phyloP scores from a whole-genome alignment of 2,888 invertebrate species.

The Baronia brevicornis region DNA sequence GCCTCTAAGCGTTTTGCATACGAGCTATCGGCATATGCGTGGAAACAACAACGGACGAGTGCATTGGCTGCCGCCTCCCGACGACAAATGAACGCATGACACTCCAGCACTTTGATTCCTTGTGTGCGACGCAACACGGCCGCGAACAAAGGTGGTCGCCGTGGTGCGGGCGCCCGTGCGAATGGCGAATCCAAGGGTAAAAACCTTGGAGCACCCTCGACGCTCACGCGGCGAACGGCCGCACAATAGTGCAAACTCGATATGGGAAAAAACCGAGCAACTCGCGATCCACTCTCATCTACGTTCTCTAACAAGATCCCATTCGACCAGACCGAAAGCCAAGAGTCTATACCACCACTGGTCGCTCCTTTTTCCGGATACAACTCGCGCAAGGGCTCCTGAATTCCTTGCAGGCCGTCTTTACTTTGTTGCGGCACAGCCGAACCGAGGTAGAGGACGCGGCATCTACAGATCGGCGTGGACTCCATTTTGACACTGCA shows the following conservation, averaged over 20 bases:
- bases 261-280: constrained; percentile 96
- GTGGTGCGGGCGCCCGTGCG: constrained; percentile 92
- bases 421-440: constrained; percentile 98
- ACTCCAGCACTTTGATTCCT: constrained; percentile 98
- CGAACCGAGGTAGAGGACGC: constrained; percentile 96
- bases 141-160: constrained; percentile 97
- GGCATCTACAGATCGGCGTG: constrained; percentile 96
- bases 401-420: constrained; percentile 97
- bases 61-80: constrained; percentile 98
- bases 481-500: constrained; percentile 79
- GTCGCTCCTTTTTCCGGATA: constrained; percentile 96
- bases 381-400: constrained; percentile 95
- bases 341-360: constrained; percentile 94
- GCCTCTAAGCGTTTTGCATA: constrained; percentile 89
- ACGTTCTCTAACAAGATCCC: constrained; percentile 96
- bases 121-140: constrained; percentile 96
- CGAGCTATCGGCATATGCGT: constrained; percentile 97
- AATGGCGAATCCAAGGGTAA: constrained; percentile 97
- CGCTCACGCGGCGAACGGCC: constrained; percentile 91
- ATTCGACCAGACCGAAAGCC: constrained; percentile 98
- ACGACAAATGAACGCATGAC: constrained; percentile 98
- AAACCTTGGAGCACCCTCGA: constrained; percentile 87
- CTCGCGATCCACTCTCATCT: constrained; percentile 94
- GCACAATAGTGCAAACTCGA: constrained; percentile 97
- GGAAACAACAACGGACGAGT: constrained; percentile 96